These are phyloP conservation scores for Selene dorsalis DNA, from an alignment of 2,797 vertebrate genomes.

Conservation along the genomic window DNA sequence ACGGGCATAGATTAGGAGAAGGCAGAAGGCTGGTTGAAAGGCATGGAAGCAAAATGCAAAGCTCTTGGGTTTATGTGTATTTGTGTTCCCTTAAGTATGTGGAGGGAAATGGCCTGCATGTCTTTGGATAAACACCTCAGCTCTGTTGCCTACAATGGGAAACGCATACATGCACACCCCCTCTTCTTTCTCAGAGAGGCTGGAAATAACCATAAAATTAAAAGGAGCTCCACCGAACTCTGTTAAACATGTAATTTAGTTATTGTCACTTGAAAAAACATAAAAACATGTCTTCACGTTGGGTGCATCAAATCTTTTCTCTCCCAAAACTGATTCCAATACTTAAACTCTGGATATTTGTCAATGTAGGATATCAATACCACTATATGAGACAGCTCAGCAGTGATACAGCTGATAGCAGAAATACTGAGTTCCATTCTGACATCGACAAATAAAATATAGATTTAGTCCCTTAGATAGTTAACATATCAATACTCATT, in stretches of 20 bases:
- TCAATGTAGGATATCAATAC: no score
- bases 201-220: conserved; percentile 7
- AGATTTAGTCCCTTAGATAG: no score
- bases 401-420: no score
- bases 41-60: conserved; percentile 7
- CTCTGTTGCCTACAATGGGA: conserved; percentile 35
- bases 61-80: not conserved
- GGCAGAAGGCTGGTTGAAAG: not conserved
- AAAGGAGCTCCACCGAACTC: not conserved
- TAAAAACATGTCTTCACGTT: not conserved
- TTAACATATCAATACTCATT: no score
- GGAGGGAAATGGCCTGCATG: conserved; percentile 1
- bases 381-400: no score
- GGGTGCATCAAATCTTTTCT: not conserved
- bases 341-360: no score
- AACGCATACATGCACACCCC: not conserved
- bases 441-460: no score
- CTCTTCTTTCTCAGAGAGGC: not conserved
- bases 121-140: conserved; percentile 48
- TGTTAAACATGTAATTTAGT: not conserved
- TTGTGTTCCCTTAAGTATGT: conserved; percentile 2
- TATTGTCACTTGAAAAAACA: not conserved
- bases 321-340: not conserved
- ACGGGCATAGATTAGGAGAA: conserved; percentile 4
- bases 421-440: no score